Base-by-base conservation (phyloP, 64 coral and sea anemone species). In the Actinia tenebrosa region DNA sequence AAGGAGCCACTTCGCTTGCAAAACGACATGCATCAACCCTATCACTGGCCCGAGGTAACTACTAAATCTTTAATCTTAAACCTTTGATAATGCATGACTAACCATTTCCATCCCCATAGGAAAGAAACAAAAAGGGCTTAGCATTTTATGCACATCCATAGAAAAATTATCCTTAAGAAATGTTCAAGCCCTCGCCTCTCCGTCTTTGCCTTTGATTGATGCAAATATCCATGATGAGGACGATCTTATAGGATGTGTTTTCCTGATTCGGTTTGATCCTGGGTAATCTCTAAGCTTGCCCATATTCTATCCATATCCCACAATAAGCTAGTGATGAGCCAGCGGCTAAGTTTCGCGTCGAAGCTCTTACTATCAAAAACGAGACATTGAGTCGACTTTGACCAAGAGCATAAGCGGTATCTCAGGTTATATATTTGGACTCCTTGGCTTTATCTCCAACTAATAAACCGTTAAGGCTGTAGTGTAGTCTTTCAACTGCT, bases 21-120 rank as follows among this genome's bases (percentile, higher is more conserved):
- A 19, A 20, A 16, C 79, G 27, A 52, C 5, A 81, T 81, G 79
- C 79, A 81, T 53, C 79, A 81, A 19, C 79, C 79, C 2, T 81
- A 81, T 81, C 79, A 45, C 79, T 81, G 79, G 79, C 79, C 79
- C 17, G 79, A 81, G 79, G 79, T 81, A 81, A 45, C 50, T 26
- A 42, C 37, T 13, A 81, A 81, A 81, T 50, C 69, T 42, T 13
- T 27, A 75, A 75, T 75, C 69, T 75, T 75, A 75, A 42, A 75
- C 9, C 69, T 75, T 75, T 75, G n/a, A 75, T 71, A 22, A 23
- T 42, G 26, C 10, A 9, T 75, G 13, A 10, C 26, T 75, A 75
- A 43, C 23, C 9, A 75, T 75, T 72, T 30, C 69, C 7, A 14
- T 30, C 69, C 26, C 69, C 25, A 43, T 27, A 75, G 25, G n/a